A percentile compares a stretch with the other conserved stretches of the same genome.
phyloP scores from a whole-genome alignment of 2,888 invertebrate species.

The Drosophila pullipes region DNA sequence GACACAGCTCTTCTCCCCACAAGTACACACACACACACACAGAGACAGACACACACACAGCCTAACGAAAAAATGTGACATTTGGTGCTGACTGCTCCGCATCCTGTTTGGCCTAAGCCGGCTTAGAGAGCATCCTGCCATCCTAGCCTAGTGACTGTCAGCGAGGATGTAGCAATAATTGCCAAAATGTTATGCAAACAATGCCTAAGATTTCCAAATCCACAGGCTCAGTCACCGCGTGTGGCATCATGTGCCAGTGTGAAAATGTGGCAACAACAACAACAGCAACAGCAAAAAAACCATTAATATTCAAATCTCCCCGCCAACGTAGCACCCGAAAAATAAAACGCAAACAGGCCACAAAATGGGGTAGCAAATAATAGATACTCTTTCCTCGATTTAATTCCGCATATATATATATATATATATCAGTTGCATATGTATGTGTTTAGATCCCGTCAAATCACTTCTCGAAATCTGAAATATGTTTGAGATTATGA shows the following conservation, averaged over 20 bases:
- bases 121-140: conserved; percentile 65
- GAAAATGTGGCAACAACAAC: conserved; percentile 38
- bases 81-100: conserved; percentile 25
- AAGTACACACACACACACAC: conserved; percentile 1
- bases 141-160: conserved; percentile 64
- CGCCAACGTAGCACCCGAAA: conserved; percentile 46
- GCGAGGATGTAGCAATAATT: conserved; percentile 76
- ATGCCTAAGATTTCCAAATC: conserved; percentile 68
- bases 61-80: conserved; percentile 8
- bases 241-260: conserved; percentile 58
- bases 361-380: background rate
- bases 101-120: conserved; percentile 63
- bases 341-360: background rate
- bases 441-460: background rate
- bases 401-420: background rate
- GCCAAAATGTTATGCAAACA: conserved; percentile 83
- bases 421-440: background rate
- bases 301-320: conserved; percentile 79
- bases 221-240: conserved; percentile 69
- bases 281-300: conserved; percentile 20
- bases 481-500: background rate
- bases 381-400: conserved; percentile 15
- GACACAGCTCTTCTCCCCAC: conserved; percentile 15
- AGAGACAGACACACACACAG: conserved; percentile 1
- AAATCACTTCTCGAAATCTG: background rate